Percentiles rank a stretch among this genome's conserved stretches.
phyloP scores from a whole-genome alignment of 2,797 vertebrate species.

The Malacoraja senta region DNA sequence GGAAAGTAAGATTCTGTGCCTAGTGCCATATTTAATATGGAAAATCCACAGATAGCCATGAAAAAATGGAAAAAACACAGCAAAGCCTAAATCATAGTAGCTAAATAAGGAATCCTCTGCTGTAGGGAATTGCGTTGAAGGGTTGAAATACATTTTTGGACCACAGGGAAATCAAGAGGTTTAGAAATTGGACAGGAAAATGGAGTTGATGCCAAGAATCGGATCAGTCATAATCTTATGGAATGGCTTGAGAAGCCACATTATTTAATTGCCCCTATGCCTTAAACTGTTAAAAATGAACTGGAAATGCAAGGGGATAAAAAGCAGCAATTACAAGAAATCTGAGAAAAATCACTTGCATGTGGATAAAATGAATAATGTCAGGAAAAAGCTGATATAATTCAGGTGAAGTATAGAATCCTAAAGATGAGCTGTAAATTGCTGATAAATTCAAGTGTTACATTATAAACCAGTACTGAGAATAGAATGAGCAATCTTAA shows the following conservation, averaged over 20 bases:
- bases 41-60: not conserved
- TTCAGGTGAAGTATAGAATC: not conserved
- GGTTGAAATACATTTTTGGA: too few species aligned
- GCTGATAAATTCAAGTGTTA: not conserved
- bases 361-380: not conserved
- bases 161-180: too few species aligned
- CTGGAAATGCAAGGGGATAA: not conserved
- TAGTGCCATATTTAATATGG: not conserved
- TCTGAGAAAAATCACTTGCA: not conserved
- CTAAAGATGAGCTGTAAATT: too few species aligned
- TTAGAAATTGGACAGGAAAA: too few species aligned
- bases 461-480: not conserved
- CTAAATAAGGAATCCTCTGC: not conserved
- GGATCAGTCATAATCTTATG: too few species aligned
- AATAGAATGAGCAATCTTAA: not conserved
- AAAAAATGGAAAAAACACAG: not conserved
- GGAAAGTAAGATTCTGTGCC: not conserved
- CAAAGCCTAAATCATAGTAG: not conserved
- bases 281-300: too few species aligned
- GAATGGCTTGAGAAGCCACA: too few species aligned
- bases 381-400: not conserved
- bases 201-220: too few species aligned
- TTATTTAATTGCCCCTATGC: too few species aligned
- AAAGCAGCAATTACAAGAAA: not conserved
- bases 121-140: too few species aligned